Conservation (phyloP, 2,888 invertebrate genomes). For the Baronia brevicornis region DNA sequence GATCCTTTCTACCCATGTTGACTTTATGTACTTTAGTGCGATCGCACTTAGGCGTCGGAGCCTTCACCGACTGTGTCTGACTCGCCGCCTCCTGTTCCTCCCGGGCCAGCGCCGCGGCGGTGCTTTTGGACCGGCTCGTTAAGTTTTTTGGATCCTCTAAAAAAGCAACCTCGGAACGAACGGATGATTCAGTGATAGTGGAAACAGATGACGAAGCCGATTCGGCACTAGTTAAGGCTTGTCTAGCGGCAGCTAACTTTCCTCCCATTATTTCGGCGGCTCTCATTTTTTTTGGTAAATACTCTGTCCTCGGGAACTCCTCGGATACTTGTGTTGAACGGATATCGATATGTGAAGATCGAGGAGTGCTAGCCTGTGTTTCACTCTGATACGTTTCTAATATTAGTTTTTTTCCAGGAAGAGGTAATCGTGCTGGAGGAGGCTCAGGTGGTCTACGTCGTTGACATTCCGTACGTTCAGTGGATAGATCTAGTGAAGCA, state of each 20-base stretch:
- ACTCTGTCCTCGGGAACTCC: constrained; percentile 51
- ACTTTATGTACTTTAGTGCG: constrained; percentile 32
- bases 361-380: constrained; percentile 44
- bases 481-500: constrained; percentile 60
- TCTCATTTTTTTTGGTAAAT: constrained; percentile 71
- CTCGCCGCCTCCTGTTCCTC: constrained; percentile 71
- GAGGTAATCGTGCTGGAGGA: constrained; percentile 45
- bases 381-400: constrained; percentile 69
- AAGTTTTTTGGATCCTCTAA: constrained; percentile 76
- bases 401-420: constrained; percentile 69
- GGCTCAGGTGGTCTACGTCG: constrained; percentile 57
- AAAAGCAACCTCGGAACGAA: constrained; percentile 60
- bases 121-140: constrained; percentile 74
- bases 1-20: constrained; percentile 42
- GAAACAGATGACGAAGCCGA: constrained; percentile 30
- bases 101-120: constrained; percentile 76
- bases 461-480: constrained; percentile 56
- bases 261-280: constrained; percentile 68
- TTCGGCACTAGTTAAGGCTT: constrained; percentile 22
- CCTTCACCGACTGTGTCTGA: constrained; percentile 70
- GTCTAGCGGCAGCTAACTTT: constrained; percentile 44
- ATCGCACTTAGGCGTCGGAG: constrained; percentile 62
- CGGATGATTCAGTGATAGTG: constrained; percentile 28
- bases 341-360: constrained; percentile 28
- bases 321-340: constrained; percentile 27